These are phyloP conservation scores for Gobionotothen gibberifrons DNA, from an alignment of 2,797 vertebrate genomes.

Conservation along the genomic window DNA sequence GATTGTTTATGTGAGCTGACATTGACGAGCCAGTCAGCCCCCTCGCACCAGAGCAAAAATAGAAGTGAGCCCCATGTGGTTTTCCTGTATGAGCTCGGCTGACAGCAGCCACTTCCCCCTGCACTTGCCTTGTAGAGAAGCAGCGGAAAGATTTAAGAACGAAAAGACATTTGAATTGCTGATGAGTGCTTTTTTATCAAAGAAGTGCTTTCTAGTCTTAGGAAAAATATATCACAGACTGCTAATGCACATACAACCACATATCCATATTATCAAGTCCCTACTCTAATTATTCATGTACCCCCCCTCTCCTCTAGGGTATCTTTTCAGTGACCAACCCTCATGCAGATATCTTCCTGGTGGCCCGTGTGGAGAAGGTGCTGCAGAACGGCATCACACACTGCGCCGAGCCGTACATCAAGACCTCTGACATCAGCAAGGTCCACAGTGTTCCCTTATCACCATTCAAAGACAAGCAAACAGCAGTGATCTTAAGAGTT, in stretches of 20 bases:
- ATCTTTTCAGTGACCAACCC: constrained; percentile 96
- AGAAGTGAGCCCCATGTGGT: constrained; percentile 52
- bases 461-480: background rate
- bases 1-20: constrained; percentile 25
- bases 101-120: constrained; percentile 47
- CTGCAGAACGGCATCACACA: constrained; percentile 96
- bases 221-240: background rate
- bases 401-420: constrained; percentile 94
- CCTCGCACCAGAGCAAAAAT: constrained; percentile 43
- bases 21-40: background rate
- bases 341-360: constrained; percentile 93
- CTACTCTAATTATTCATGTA: background rate
- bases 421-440: constrained; percentile 92
- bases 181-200: constrained; percentile 1
- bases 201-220: background rate
- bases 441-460: constrained; percentile 62
- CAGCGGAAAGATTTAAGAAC: constrained; percentile 2
- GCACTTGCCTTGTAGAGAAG: constrained; percentile 9
- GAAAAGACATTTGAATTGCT: constrained; percentile 3
- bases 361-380: constrained; percentile 95
- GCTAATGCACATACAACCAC: background rate
- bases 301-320: constrained; percentile 80
- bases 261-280: background rate
- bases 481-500: background rate
- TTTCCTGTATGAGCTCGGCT: constrained; percentile 58